Conservation (phyloP, 2,888 invertebrate genomes). For the Drosophila neonasuta region DNA sequence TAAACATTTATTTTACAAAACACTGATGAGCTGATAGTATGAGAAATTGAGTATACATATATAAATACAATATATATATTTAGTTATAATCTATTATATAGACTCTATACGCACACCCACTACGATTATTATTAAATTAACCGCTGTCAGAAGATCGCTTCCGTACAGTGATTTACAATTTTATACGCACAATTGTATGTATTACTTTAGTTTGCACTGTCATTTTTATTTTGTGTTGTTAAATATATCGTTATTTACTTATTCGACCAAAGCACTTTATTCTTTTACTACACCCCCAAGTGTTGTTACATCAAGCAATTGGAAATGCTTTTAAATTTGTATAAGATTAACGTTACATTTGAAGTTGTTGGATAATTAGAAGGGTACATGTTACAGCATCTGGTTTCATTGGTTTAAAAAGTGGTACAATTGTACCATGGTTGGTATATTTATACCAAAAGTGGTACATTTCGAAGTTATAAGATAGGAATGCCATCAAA, state of each 20-base stretch:
- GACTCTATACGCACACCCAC: slow-evolving; percentile 32
- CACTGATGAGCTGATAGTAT: slow-evolving; percentile 22
- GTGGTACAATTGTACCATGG: no score
- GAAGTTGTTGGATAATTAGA: no score
- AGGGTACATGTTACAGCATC: no score
- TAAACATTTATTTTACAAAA: slow-evolving; percentile 25
- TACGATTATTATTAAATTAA: slow-evolving; percentile 17
- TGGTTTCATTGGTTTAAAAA: no score
- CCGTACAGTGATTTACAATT: slow-evolving; percentile 42
- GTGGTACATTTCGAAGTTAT: background rate
- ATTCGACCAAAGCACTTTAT: slow-evolving; percentile 64
- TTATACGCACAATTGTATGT: slow-evolving; percentile 67
- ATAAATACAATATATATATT: slow-evolving; percentile 39
- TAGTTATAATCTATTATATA: slow-evolving; percentile 36
- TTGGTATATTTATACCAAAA: no score
- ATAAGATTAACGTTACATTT: no score
- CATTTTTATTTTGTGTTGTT: slow-evolving; percentile 78
- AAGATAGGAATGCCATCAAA: background rate
- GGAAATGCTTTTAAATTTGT: background rate
- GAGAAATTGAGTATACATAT: slow-evolving; percentile 26
- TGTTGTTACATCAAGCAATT: background rate
- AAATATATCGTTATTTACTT: slow-evolving; percentile 80
- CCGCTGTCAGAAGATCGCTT: background rate
- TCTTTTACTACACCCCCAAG: slow-evolving; percentile 6
- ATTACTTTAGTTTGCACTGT: slow-evolving; percentile 75